Percentiles rank a stretch among this genome's conserved stretches.
Evolutionary conservation across 2,113 vertebrate genomes (phyloP).

Genomic region (Lanius ludovicianus): DNA sequence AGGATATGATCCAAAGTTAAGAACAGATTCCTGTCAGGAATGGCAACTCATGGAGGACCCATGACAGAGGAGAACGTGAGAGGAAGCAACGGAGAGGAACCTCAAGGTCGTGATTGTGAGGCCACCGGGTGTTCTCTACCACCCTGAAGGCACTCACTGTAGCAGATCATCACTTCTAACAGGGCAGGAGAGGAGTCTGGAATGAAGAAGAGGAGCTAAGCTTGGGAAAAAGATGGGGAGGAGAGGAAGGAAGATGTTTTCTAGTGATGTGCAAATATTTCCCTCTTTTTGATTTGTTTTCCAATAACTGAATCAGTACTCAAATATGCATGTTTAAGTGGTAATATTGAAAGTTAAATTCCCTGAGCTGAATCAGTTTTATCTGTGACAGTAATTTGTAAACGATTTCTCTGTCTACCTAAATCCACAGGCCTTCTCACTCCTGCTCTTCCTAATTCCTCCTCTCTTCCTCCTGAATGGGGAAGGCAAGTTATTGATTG

Average conservation of each 20-base stretch:
- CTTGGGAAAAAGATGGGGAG: neutral
- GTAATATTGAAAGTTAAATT: neutral
- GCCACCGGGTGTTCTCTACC: fast-evolving
- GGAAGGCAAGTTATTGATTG: neutral
- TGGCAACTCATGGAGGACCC: fast-evolving
- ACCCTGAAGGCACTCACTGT: neutral
- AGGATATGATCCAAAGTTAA: neutral
- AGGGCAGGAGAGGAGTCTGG: neutral
- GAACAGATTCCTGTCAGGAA: neutral
- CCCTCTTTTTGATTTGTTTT: neutral
- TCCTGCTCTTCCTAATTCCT: neutral
- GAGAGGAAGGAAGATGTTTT: neutral
- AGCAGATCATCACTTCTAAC: neutral
- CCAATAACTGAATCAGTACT: neutral
- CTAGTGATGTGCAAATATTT: neutral
- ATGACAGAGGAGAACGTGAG: neutral
- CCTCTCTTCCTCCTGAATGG: fast-evolving
- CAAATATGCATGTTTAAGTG: neutral
- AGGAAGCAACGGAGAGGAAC: neutral
- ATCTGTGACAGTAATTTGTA: neutral
- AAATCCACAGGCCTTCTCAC: neutral
- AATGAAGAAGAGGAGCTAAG: neutral
- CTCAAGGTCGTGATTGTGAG: fast-evolving
- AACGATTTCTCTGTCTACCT: neutral
- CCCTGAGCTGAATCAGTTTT: neutral